phyloP scores from a whole-genome alignment of 1,140 invertebrate genomes.

The Ceratitis capitata region DNA sequence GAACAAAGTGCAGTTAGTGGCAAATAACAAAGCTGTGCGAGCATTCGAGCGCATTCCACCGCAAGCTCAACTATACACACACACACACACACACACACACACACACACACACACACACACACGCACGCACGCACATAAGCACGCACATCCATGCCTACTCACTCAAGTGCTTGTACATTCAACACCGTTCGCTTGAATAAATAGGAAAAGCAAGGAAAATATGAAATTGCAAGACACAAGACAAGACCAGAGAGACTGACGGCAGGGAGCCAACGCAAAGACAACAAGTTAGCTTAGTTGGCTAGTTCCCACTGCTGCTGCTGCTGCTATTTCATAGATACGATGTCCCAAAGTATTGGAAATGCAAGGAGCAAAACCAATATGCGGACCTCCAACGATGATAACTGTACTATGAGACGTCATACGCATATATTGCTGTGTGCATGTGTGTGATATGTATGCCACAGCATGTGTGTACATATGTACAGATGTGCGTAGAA shows the following conservation, averaged over 20 bases:
- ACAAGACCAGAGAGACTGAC: background rate
- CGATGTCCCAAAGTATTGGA: too few relatives aligned
- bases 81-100: background rate
- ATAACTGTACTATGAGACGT: background rate
- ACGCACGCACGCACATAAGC: background rate
- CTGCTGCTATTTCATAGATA: background rate
- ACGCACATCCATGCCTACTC: background rate
- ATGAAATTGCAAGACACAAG: background rate
- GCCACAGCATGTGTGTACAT: background rate
- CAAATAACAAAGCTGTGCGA: slow-evolving; percentile 25
- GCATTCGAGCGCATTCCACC: slow-evolving; percentile 7
- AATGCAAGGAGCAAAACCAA: too few relatives aligned
- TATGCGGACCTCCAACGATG: background rate
- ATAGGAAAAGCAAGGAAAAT: background rate
- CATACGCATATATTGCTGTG: too few relatives aligned
- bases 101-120: background rate
- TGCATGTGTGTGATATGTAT: background rate
- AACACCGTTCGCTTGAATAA: background rate
- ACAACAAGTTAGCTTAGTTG: background rate
- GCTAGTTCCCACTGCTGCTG: background rate
- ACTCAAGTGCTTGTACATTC: background rate
- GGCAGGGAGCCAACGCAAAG: too few relatives aligned
- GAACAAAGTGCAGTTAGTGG: slow-evolving; percentile 2
- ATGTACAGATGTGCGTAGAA: background rate
- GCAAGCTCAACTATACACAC: background rate